Evolutionary conservation across 2,888 invertebrate genomes (phyloP), one percentile per base, ranked within the genome.

Genomic region (Drosophila rellima): DNA sequence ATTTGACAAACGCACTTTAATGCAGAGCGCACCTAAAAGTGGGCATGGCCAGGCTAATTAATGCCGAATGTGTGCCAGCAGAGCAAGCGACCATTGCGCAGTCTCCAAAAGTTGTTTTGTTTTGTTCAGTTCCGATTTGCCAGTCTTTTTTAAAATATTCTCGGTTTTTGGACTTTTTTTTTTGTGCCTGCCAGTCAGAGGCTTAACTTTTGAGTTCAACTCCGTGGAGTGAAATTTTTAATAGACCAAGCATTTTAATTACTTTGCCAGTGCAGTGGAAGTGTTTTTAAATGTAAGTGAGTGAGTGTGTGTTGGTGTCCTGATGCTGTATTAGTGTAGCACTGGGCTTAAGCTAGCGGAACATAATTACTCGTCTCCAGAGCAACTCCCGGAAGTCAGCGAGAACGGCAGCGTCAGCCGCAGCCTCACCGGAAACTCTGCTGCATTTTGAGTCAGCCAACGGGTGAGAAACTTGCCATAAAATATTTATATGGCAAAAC

Each of bases 231-330:
- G 70, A 65, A 85, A 89, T 86, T 90, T 88, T 85, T 85, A 89
- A 85, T 85, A 83, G 85, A 82, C 89, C 89, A 89, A 90, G 85
- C 85, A 70, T 88, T 86, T 86, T 86, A 86, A 86, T 85, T 85
- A 85, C 90, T 85, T 86, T 86, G 65, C 72, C 63, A 74, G 78
- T 55, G 48, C 48, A 44, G 20, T 44, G 18, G 45, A 13, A 4
- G 39, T 33, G 52, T 42, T 26, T 23, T 26, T 26, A 20, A 18
- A 35, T 42, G n/a, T 54, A 35, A 20, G 10, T 47, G 47, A 48
- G 48, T 31, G 50, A 37, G 18, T 57, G 45, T 33, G 5, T 37
- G 2, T 39, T 37, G 37, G 37, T 31, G 37, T 52, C n/a, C 47
- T 35, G 59, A 18, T 18, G 20, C 20, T 44, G 55, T 45, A 23